These are phyloP conservation scores for Drosophila triauraria DNA, from an alignment of 1,140 invertebrate genomes.

Conservation along the genomic window DNA sequence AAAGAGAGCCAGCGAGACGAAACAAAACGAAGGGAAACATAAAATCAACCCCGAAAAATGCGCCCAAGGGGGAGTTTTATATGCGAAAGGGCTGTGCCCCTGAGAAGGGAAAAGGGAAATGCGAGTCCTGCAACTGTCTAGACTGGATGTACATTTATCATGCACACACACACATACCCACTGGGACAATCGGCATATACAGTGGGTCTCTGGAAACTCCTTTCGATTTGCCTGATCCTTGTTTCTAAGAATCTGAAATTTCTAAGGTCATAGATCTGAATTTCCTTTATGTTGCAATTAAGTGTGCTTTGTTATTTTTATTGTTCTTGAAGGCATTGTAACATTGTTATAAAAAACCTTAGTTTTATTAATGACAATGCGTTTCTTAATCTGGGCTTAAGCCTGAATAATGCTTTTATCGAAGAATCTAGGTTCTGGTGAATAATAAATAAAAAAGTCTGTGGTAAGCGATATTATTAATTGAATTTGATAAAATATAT, in stretches of 20 bases:
- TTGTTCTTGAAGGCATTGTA: no score
- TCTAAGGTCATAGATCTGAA: neutral
- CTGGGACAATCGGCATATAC: slow-evolving; percentile 1
- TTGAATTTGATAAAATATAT: no score
- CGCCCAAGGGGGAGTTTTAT: slow-evolving; percentile 45
- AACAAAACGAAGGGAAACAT: slow-evolving; percentile 34
- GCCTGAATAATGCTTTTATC: no score
- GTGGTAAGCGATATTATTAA: no score
- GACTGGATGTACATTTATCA: slow-evolving; percentile 72
- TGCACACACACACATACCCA: slow-evolving; percentile 21
- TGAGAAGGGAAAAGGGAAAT: slow-evolving; percentile 2
- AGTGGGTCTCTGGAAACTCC: slow-evolving; percentile 19
- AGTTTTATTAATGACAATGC: no score
- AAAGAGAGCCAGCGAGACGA: slow-evolving; percentile 42
- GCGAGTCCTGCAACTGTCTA: slow-evolving; percentile 72
- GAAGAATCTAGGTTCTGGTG: no score
- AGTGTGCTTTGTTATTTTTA: no score
- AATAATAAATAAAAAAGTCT: no score
- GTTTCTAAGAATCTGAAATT: neutral
- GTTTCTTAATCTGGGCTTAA: no score
- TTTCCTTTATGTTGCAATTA: neutral
- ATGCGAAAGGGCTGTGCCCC: slow-evolving; percentile 16
- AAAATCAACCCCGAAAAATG: slow-evolving; percentile 76
- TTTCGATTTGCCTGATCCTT: neutral
- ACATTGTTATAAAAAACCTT: no score